Percentiles rank a stretch among this genome's conserved stretches.
Evolutionary conservation across 2,888 invertebrate species (phyloP).

Genomic region (Zygogramma bicolorata): DNA sequence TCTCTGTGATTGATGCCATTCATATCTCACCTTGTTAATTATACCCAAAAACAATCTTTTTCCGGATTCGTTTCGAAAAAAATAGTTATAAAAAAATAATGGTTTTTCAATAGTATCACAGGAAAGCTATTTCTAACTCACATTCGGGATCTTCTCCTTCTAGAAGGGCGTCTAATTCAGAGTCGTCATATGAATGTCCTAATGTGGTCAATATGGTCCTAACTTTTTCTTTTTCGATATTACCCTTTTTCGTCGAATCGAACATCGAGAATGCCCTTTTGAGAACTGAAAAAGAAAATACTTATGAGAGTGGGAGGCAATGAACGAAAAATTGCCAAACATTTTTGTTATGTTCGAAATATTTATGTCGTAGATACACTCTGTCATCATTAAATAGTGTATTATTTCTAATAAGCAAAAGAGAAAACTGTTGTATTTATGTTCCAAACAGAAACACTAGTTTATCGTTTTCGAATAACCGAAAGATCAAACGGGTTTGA

Average conservation of each 20-base stretch:
- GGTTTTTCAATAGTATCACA: background rate
- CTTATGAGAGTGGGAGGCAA: too few relatives aligned
- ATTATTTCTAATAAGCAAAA: too few relatives aligned
- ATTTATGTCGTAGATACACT: too few relatives aligned
- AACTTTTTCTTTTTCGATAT: constrained; percentile 84
- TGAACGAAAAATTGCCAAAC: too few relatives aligned
- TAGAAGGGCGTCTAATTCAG: constrained; percentile 81
- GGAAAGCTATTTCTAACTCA: constrained; percentile 59
- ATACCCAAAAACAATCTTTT: too few relatives aligned
- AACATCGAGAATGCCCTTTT: constrained; percentile 88
- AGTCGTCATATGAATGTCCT: constrained; percentile 83
- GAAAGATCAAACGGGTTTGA: background rate
- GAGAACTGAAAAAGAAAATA: constrained; percentile 73
- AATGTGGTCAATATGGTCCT: constrained; percentile 84
- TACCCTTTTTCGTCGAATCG: constrained; percentile 82
- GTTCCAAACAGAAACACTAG: background rate
- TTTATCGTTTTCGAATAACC: background rate
- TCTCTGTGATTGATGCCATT: too few relatives aligned
- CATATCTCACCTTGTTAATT: too few relatives aligned
- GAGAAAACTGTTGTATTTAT: too few relatives aligned
- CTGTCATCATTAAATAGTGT: too few relatives aligned
- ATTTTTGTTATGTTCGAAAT: too few relatives aligned
- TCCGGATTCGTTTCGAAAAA: too few relatives aligned
- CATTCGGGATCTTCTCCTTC: constrained; percentile 85
- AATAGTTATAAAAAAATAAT: too few relatives aligned